Conservation (phyloP, 2,113 vertebrate species). For the Mohoua ochrocephala region DNA sequence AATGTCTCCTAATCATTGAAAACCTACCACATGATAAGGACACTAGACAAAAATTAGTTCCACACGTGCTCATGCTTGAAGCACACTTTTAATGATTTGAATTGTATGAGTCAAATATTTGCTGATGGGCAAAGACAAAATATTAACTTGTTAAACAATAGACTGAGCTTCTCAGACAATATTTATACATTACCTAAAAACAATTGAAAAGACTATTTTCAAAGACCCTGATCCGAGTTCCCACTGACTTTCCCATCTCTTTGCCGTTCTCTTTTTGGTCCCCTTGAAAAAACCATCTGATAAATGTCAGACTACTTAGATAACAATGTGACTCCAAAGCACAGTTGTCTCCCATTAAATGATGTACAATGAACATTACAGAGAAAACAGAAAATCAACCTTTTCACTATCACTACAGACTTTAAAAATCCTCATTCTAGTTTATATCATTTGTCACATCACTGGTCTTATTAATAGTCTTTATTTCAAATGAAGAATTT, state of each 20-base stretch:
- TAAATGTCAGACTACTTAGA: neutral
- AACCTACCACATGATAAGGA: neutral
- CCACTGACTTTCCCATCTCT: neutral
- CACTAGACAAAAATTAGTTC: slow-evolving; percentile 47
- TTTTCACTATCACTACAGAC: neutral
- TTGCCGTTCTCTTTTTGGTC: neutral
- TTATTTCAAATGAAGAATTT: neutral
- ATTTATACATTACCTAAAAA: neutral
- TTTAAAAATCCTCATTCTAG: neutral
- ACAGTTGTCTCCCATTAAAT: neutral
- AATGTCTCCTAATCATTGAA: neutral
- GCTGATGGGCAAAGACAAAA: slow-evolving; percentile 40
- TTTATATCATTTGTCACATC: neutral
- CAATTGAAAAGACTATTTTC: neutral
- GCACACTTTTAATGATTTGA: slow-evolving; percentile 26
- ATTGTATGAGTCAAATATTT: slow-evolving; percentile 49
- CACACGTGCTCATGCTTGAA: neutral
- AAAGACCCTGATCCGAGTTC: neutral
- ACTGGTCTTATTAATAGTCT: neutral
- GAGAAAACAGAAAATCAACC: neutral
- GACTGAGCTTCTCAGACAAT: neutral
- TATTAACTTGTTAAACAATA: slow-evolving; percentile 38
- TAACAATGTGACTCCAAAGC: neutral
- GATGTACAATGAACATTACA: neutral
- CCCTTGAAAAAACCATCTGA: neutral